phyloP scores from a whole-genome alignment of 1,140 invertebrate species.

The Tenebrio molitor region DNA sequence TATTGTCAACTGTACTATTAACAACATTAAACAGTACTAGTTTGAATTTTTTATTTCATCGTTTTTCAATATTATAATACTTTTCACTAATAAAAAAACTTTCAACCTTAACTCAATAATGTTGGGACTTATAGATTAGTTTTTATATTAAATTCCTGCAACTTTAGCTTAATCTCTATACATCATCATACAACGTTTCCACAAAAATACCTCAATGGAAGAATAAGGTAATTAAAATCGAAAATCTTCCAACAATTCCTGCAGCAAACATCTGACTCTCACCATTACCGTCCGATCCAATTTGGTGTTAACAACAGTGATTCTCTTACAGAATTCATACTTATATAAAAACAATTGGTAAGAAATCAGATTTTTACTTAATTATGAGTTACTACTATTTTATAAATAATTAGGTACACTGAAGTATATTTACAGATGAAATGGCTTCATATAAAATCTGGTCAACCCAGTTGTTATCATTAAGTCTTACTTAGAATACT shows the following conservation, averaged over 20 bases:
- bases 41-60: constrained; percentile 66
- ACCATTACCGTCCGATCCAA: constrained; percentile 28
- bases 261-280: constrained; percentile 58
- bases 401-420: constrained; percentile 42
- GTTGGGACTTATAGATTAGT: constrained; percentile 60
- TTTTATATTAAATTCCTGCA: constrained; percentile 62
- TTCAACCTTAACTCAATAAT: constrained; percentile 63
- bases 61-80: constrained; percentile 66
- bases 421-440: constrained; percentile 52
- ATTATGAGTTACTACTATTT: constrained; percentile 9
- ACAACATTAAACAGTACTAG: constrained; percentile 65
- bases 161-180: constrained; percentile 58
- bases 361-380: background rate
- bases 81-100: constrained; percentile 66
- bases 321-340: constrained; percentile 24
- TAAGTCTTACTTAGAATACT: constrained; percentile 48
- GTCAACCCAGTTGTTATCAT: constrained; percentile 51
- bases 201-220: constrained; percentile 60
- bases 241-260: constrained; percentile 39
- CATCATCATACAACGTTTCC: constrained; percentile 59
- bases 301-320: constrained; percentile 52
- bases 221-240: constrained; percentile 44
- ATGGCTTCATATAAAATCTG: constrained; percentile 57
- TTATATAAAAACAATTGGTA: background rate
- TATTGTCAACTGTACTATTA: constrained; percentile 65